phyloP scores from a whole-genome alignment of 2,113 vertebrate genomes.

The Leptodactylus fuscus region DNA sequence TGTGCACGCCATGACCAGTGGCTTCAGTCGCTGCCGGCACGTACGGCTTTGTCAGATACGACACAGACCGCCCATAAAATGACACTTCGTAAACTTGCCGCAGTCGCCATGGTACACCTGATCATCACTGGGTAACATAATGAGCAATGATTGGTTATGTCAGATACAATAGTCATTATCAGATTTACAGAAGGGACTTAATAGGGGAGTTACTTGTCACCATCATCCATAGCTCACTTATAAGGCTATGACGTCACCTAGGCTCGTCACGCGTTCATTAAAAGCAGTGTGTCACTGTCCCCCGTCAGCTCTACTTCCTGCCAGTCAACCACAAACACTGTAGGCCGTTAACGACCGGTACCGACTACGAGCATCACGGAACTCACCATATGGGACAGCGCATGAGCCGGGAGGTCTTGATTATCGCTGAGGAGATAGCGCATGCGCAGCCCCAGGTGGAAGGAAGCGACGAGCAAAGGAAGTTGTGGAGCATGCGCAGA shows the following conservation, averaged over 20 bases:
- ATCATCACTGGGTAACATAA: too few species aligned
- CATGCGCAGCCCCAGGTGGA: not conserved
- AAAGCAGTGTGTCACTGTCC: not conserved
- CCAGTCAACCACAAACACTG: not conserved
- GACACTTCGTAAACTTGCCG: too few species aligned
- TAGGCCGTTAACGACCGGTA: not conserved
- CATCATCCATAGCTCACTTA: not conserved
- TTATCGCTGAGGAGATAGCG: not conserved
- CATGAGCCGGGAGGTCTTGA: slow-evolving; percentile 1
- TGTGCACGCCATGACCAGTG: too few species aligned
- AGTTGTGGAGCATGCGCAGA: not conserved
- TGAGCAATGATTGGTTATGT: too few species aligned
- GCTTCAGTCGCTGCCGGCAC: too few species aligned
- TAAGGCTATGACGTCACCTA: slow-evolving; percentile 10
- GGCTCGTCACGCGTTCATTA: not conserved
- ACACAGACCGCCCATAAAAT: too few species aligned
- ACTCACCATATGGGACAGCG: slow-evolving; percentile 6
- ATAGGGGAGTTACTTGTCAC: not conserved
- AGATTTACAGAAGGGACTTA: not conserved
- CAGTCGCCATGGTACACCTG: too few species aligned
- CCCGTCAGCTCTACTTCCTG: not conserved
- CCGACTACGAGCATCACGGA: not conserved
- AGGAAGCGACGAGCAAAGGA: not conserved
- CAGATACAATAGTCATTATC: too few species aligned
- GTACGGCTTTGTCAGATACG: too few species aligned